Evolutionary conservation across 2,113 vertebrate species (phyloP).

Genomic region (Dasyornis broadbenti): DNA sequence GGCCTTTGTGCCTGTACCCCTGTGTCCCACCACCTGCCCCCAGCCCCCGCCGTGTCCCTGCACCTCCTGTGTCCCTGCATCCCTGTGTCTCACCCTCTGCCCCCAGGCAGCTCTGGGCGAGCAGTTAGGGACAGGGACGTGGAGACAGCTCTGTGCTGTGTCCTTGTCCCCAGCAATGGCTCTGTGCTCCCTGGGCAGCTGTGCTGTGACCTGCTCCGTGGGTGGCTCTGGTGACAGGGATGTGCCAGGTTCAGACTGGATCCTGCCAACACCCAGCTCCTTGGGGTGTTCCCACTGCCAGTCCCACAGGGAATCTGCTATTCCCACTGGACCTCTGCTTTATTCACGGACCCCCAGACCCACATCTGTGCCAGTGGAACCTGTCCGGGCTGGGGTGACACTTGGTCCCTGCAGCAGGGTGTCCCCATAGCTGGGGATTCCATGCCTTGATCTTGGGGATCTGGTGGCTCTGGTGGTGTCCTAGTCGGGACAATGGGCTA

Average conservation of each 20-base stretch:
- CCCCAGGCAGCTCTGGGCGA: neutral
- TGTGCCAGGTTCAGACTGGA: neutral
- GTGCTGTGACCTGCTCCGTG: neutral
- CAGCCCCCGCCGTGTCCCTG: neutral
- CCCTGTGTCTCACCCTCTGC: neutral
- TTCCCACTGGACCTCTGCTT: neutral
- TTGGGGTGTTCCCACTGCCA: neutral
- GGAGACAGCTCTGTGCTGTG: neutral
- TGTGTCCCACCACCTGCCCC: no score
- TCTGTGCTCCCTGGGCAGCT: neutral
- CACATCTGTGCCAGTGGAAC: neutral
- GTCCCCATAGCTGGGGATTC: neutral
- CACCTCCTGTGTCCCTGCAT: neutral
- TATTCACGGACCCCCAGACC: neutral
- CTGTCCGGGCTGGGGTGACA: neutral
- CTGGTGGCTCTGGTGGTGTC: neutral
- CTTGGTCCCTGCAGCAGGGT: neutral
- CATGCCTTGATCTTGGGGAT: accelerated
- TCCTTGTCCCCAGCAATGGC: neutral
- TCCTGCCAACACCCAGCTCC: neutral
- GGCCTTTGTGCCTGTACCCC: neutral
- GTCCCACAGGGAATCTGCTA: neutral
- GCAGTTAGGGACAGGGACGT: neutral
- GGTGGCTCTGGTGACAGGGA: neutral
- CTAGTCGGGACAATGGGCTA: neutral